Evolutionary conservation across 2,888 invertebrate species (phyloP).

Genomic region (Globia sparganii): DNA sequence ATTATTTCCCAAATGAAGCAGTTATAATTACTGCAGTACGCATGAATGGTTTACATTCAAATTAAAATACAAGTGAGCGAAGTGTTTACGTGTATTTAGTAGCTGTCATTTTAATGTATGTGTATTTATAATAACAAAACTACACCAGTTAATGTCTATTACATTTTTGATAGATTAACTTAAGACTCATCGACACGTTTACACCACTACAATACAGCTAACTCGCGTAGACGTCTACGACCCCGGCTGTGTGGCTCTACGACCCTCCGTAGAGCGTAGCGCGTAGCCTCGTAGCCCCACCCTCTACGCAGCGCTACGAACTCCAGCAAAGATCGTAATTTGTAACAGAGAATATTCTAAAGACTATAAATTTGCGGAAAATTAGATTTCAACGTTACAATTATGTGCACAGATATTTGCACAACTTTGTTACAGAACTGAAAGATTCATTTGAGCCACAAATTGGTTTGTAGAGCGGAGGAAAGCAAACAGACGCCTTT

Average conservation of each 20-base stretch:
- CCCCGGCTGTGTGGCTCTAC: slow-evolving; percentile 57
- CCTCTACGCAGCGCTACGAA: slow-evolving; percentile 61
- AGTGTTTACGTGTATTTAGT: background rate
- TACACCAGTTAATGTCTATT: too few species aligned
- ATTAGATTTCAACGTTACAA: slow-evolving; percentile 59
- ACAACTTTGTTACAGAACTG: slow-evolving; percentile 42
- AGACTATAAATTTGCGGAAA: slow-evolving; percentile 59
- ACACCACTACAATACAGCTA: slow-evolving; percentile 36
- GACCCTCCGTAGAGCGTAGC: slow-evolving; percentile 70
- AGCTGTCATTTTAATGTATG: background rate
- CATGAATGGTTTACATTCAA: background rate
- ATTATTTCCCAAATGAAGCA: slow-evolving; percentile 9
- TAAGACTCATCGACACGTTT: slow-evolving; percentile 29
- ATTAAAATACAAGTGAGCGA: background rate
- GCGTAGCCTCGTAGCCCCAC: slow-evolving; percentile 57
- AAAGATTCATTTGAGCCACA: slow-evolving; percentile 49
- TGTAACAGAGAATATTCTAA: slow-evolving; percentile 54
- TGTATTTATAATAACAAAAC: background rate
- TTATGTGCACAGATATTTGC: slow-evolving; percentile 56
- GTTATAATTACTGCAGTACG: slow-evolving; percentile 2
- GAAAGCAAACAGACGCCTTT: slow-evolving; percentile 33
- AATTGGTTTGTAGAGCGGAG: slow-evolving; percentile 49
- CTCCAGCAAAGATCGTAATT: slow-evolving; percentile 59
- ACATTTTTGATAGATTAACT: too few species aligned
- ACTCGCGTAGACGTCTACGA: slow-evolving; percentile 51